These are phyloP conservation scores for Fulmarus glacialis DNA, from an alignment of 2,113 vertebrate species.

Conservation along the genomic window DNA sequence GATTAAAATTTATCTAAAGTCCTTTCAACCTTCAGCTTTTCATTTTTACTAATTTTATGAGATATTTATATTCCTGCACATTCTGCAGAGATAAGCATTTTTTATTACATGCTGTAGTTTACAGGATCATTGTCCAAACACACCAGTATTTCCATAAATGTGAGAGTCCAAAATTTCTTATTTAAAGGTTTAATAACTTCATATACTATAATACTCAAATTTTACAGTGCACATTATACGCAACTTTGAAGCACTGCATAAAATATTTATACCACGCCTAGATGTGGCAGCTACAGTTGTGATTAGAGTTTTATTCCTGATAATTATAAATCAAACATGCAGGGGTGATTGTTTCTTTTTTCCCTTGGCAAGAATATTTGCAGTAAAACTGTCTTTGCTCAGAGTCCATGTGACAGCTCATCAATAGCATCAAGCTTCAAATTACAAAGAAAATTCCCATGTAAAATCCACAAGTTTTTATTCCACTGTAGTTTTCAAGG, in stretches of 20 bases:
- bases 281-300: neutral
- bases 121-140: neutral
- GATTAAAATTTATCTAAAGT: neutral
- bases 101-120: neutral
- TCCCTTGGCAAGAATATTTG: neutral
- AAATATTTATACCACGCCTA: slow-evolving; percentile 31
- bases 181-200: slow-evolving; percentile 38
- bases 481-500: neutral
- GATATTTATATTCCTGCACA: neutral
- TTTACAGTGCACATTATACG: neutral
- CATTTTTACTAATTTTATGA: neutral
- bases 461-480: neutral
- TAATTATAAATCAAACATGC: slow-evolving; percentile 41
- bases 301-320: slow-evolving; percentile 32
- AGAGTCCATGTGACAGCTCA: neutral
- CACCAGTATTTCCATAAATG: neutral
- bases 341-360: neutral
- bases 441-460: neutral
- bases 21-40: neutral
- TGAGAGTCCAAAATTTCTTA: neutral
- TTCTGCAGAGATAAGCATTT: neutral
- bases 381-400: neutral
- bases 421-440: neutral
- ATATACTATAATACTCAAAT: slow-evolving; percentile 1
- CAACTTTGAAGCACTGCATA: neutral